These are phyloP conservation scores for Lynx canadensis DNA, from an alignment of 2,113 vertebrate species.

Conservation along the genomic window DNA sequence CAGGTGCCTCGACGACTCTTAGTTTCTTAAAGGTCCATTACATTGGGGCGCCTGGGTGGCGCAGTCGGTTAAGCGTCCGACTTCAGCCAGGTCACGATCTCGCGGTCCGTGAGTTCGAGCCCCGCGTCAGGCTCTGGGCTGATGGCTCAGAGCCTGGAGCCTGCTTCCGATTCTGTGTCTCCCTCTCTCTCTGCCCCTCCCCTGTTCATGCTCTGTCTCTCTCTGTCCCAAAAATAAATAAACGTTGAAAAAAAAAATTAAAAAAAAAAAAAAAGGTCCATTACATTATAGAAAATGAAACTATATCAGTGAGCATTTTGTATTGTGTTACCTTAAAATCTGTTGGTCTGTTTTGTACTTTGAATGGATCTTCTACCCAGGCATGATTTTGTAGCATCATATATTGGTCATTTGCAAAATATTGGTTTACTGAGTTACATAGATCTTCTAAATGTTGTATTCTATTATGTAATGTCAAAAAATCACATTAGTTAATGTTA, in stretches of 20 bases:
- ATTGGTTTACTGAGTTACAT: background rate
- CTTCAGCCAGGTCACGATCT: too few relatives aligned
- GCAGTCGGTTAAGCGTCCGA: too few relatives aligned
- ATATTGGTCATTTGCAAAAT: slow-evolving; percentile 53
- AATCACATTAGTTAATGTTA: slow-evolving; percentile 56
- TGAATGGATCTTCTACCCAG: slow-evolving; percentile 21
- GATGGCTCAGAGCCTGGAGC: too few relatives aligned
- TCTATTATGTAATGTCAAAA: slow-evolving; percentile 55
- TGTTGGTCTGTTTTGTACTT: background rate
- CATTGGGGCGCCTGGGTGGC: too few relatives aligned
- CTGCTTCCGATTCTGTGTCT: too few relatives aligned
- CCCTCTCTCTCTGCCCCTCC: too few relatives aligned
- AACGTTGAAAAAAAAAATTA: too few relatives aligned
- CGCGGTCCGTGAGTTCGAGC: too few relatives aligned
- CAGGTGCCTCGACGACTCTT: background rate
- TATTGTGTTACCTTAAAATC: slow-evolving; percentile 36
- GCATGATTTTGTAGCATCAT: slow-evolving; percentile 28
- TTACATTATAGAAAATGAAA: slow-evolving; percentile 11
- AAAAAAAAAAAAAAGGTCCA: too few relatives aligned
- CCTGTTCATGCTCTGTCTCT: too few relatives aligned
- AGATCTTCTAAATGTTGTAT: slow-evolving; percentile 39
- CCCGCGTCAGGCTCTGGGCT: too few relatives aligned
- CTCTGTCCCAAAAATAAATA: too few relatives aligned
- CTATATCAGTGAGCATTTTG: background rate
- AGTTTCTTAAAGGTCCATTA: slow-evolving; percentile 20